phyloP scores from a whole-genome alignment of 2,113 vertebrate genomes.

The mouse (Mus musculus) region DNA sequence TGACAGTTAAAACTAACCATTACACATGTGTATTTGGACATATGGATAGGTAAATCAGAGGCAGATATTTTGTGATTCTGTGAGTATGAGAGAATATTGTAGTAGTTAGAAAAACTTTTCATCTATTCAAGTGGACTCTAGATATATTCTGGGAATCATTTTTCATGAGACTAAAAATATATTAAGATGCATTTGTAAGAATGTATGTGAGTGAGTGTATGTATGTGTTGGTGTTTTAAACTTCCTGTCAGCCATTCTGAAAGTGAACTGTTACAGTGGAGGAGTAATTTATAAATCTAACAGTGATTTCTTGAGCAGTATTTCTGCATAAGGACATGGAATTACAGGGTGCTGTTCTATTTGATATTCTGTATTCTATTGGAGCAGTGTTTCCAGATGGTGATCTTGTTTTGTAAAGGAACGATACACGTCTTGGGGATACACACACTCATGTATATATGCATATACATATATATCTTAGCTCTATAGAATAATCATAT shows the following conservation, averaged over 20 bases:
- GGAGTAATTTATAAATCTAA: neutral
- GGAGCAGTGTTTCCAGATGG: neutral
- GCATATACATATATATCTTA: neutral
- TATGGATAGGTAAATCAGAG: neutral
- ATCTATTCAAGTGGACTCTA: neutral
- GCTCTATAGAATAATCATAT: neutral
- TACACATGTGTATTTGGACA: neutral
- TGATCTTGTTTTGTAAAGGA: slow-evolving; percentile 46
- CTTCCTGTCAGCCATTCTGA: neutral
- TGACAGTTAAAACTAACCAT: neutral
- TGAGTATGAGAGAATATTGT: neutral
- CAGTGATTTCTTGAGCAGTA: neutral
- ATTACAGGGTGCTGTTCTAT: neutral
- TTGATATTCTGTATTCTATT: neutral
- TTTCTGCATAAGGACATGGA: neutral
- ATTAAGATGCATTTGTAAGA: neutral
- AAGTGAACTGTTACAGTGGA: neutral
- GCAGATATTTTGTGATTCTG: neutral
- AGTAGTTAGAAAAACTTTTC: neutral
- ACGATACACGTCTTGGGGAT: neutral
- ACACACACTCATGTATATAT: neutral
- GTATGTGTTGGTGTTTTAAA: neutral
- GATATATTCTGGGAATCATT: neutral
- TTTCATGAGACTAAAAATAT: slow-evolving; percentile 39
- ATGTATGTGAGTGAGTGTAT: no score